These are phyloP conservation scores for Himantopus leucocephalus DNA, from an alignment of 2,113 vertebrate species.

Conservation along the genomic window DNA sequence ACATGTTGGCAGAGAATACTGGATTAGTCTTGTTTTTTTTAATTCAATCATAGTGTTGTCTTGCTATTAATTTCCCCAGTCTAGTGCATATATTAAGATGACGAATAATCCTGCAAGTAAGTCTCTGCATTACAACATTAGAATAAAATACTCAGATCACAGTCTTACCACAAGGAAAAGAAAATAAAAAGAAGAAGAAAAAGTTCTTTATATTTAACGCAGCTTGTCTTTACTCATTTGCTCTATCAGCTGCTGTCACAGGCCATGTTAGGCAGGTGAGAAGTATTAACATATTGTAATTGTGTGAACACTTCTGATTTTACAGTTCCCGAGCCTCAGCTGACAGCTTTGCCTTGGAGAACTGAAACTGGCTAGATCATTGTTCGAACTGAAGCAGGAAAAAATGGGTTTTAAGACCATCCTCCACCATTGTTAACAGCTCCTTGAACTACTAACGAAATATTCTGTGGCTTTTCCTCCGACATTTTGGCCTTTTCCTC, in stretches of 20 bases:
- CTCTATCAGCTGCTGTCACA: not conserved
- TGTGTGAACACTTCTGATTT: not conserved
- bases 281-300: not conserved
- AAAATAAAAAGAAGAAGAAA: not conserved
- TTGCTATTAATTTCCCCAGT: slow-evolving; percentile 38
- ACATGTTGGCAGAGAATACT: not conserved
- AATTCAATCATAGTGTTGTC: not conserved
- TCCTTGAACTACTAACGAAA: not conserved
- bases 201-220: not conserved
- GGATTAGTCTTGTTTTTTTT: not conserved
- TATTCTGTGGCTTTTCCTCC: not conserved
- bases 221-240: not conserved
- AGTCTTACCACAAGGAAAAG: not conserved
- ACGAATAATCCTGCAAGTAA: slow-evolving; percentile 18
- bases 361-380: not conserved
- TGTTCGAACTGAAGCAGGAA: not conserved
- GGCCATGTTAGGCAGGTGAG: not conserved
- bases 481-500: not conserved
- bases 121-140: not conserved
- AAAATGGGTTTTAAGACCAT: not conserved
- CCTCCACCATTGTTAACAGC: not conserved
- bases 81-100: slow-evolving; percentile 24
- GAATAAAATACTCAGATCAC: not conserved
- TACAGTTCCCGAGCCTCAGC: not conserved
- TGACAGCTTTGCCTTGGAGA: not conserved